phyloP scores from a whole-genome alignment of 2,888 invertebrate genomes.

The Eremobia ochroleuca region DNA sequence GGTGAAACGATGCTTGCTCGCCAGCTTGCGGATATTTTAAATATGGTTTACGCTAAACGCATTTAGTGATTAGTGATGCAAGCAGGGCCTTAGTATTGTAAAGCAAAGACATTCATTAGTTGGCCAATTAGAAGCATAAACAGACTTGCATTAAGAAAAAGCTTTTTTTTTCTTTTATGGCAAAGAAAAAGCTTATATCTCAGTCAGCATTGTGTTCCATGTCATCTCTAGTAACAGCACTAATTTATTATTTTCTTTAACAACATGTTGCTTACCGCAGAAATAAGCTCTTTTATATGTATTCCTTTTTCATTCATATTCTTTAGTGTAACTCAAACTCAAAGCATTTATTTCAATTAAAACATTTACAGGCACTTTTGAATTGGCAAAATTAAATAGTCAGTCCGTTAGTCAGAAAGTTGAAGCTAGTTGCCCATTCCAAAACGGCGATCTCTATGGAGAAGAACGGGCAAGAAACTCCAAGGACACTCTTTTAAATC shows the following conservation, averaged over 20 bases:
- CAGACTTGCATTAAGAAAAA: not conserved
- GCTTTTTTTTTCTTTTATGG: no score
- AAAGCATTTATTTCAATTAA: no score
- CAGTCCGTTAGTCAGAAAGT: no score
- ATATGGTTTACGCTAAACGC: not conserved
- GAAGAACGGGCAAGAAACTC: no score
- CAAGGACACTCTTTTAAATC: no score
- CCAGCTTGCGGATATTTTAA: not conserved
- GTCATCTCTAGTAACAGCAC: not conserved
- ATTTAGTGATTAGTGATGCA: not conserved
- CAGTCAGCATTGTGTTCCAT: not conserved
- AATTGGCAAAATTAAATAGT: no score
- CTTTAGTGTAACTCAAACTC: no score
- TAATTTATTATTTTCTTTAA: slow-evolving; percentile 15
- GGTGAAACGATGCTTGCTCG: not conserved
- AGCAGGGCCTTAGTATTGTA: no score
- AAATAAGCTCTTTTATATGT: not conserved
- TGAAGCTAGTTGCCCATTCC: no score
- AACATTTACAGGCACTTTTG: no score
- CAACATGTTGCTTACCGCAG: not conserved
- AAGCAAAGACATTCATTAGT: not conserved
- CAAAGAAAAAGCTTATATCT: not conserved
- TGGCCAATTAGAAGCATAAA: slow-evolving; percentile 10
- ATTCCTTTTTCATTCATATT: not conserved
- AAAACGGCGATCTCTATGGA: no score